Conservation (phyloP, 2,888 invertebrate genomes). For the Acholoe squamosa region DNA sequence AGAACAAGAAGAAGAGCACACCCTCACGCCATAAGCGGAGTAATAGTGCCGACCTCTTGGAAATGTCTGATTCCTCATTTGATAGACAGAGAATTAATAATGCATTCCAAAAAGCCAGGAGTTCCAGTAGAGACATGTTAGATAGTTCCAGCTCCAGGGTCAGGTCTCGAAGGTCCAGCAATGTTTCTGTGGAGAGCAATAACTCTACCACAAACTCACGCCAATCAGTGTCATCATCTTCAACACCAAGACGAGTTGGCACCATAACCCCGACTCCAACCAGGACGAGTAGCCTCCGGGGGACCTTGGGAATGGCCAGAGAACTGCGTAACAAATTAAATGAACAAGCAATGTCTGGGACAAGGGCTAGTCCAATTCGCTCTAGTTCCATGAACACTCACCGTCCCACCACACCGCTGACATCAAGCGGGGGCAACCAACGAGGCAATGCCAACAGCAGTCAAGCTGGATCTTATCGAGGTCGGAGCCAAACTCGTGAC, state of each 20-base stretch:
- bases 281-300: slow-evolving; percentile 1
- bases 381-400: not conserved
- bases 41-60: slow-evolving; percentile 42
- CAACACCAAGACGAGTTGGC: not conserved
- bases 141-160: not conserved
- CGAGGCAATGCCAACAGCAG: not conserved
- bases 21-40: not conserved
- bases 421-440: not conserved
- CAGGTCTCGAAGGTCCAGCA: not conserved
- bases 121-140: slow-evolving; percentile 25
- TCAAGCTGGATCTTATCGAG: not conserved
- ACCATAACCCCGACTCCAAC: slow-evolving; percentile 32
- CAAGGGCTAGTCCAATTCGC: not conserved
- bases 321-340: slow-evolving; percentile 39
- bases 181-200: not conserved
- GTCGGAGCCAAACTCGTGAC: not conserved
- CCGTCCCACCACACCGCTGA: slow-evolving; percentile 20
- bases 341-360: not conserved
- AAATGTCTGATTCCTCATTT: not conserved
- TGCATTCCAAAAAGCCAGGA: slow-evolving; percentile 14
- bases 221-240: not conserved
- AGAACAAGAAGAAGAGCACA: not conserved
- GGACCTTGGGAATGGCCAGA: slow-evolving; percentile 7
- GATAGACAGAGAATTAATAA: not conserved
- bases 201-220: not conserved